Evolutionary conservation across 2,797 vertebrate species (phyloP).

Genomic region (Amniataba percoides): DNA sequence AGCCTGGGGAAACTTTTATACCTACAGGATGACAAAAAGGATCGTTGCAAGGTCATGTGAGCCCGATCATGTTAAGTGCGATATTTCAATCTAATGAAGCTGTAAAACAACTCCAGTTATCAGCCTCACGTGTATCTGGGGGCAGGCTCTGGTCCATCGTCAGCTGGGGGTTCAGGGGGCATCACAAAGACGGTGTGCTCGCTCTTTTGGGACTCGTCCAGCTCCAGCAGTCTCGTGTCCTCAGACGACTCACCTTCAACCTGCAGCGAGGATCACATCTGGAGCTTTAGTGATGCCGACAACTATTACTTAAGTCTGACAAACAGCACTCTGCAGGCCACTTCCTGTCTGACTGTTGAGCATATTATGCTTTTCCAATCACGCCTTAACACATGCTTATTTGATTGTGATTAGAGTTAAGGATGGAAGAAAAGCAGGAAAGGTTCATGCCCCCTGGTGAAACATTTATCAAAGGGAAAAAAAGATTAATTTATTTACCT

Average conservation of each 20-base stretch:
- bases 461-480: background rate
- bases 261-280: constrained; percentile 78
- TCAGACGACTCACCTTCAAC: constrained; percentile 91
- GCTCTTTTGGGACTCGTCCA: constrained; percentile 97
- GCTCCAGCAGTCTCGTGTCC: constrained; percentile 92
- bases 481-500: constrained; percentile 12
- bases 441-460: background rate
- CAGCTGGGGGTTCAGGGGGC: constrained; percentile 90
- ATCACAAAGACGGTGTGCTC: constrained; percentile 97
- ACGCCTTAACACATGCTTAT: constrained; percentile 15
- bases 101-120: background rate
- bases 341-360: constrained; percentile 20
- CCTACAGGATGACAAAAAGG: constrained; percentile 72
- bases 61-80: too few relatives aligned
- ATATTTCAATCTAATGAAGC: background rate
- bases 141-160: constrained; percentile 84
- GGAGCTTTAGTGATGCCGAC: constrained; percentile 4
- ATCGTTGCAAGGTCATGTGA: background rate
- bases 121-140: constrained; percentile 88
- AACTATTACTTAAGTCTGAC: background rate
- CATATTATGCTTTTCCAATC: background rate
- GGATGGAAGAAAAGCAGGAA: constrained; percentile 55
- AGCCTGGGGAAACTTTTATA: constrained; percentile 94
- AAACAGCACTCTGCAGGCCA: background rate
- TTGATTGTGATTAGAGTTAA: constrained; percentile 36